Evolutionary conservation across 2,888 invertebrate species (phyloP), one percentile per base, ranked within the genome.

Genomic region (Diplolepis rosae): DNA sequence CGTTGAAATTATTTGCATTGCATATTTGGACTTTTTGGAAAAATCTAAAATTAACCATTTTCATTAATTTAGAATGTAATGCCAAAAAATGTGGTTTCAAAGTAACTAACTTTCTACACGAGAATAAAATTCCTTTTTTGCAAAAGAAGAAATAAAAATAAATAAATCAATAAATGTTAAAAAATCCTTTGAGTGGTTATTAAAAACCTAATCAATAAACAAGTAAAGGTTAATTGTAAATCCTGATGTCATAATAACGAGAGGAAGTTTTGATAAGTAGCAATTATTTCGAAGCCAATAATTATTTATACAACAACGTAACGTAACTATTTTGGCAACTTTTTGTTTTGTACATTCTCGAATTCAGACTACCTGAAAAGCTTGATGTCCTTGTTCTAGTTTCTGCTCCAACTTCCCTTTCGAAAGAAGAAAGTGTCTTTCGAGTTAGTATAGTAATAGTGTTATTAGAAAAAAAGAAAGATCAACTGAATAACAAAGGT

Each of bases 251-350:
- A 35, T 39, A 13, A 56, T 56, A 18, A 11, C 18, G 11, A 18
- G 18, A 11, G 54, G 39, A 35, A 22, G 39, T 4, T 61, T 13
- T 39, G 39, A 61, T 61, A 39, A 35, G 13, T 24, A n/a, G 24
- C 39, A 22, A 61, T 61, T 61, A 61, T 39, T 39, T 27, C 24
- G 24, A 39, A 61, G 35, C 39, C 61, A 61, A 61, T 61, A 61
- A 61, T n/a, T n/a, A n/a, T 39, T 61, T 7, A 61, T 24, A 39
- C 27, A 4, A 1, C 45, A 4, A 45, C 18, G 9, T 18, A 4
- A 45, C 18, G 9, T 45, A 61, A 61, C 61, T 61, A 61, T 61
- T 61, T 61, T 39, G 61, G 61, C 61, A 61, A n/a, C n/a, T 39
- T 39, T 39, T 61, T 61, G 61, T 39, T 24, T 61, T 35, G 24